Evolutionary conservation across 1,140 invertebrate genomes (phyloP).

Genomic region (Paraescarpia echinospica): DNA sequence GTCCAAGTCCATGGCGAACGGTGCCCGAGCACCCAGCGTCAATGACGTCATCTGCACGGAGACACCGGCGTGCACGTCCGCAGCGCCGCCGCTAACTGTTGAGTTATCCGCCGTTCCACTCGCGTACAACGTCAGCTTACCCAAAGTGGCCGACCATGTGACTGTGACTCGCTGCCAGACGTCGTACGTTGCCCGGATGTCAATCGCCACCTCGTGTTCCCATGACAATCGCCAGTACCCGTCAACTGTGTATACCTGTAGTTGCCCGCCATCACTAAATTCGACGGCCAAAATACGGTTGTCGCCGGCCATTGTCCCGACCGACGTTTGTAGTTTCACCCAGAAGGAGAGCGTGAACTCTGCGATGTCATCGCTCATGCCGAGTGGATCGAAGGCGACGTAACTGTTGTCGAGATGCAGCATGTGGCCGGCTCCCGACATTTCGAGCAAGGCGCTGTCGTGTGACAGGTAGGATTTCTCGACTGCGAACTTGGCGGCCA

Average conservation of each 20-base stretch:
- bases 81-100: not conserved
- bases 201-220: not conserved
- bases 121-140: not conserved
- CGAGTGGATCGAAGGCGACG: not conserved
- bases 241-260: conserved; percentile 21
- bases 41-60: not conserved
- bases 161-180: conserved; percentile 34
- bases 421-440: not conserved
- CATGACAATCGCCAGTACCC: conserved; percentile 10
- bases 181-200: not conserved
- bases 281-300: not conserved
- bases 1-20: not conserved
- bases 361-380: not conserved
- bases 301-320: not conserved
- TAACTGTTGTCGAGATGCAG: not conserved
- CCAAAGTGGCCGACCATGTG: conserved; percentile 26
- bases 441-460: not conserved
- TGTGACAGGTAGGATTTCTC: not conserved
- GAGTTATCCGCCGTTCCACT: not conserved
- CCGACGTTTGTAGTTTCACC: conserved; percentile 19
- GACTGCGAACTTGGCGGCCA: not conserved
- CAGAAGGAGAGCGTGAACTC: conserved; percentile 26
- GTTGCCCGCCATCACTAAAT: not conserved
- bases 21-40: not conserved
- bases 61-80: not conserved